phyloP scores from a whole-genome alignment of 2,113 vertebrate species.

The Cavia aperea region DNA sequence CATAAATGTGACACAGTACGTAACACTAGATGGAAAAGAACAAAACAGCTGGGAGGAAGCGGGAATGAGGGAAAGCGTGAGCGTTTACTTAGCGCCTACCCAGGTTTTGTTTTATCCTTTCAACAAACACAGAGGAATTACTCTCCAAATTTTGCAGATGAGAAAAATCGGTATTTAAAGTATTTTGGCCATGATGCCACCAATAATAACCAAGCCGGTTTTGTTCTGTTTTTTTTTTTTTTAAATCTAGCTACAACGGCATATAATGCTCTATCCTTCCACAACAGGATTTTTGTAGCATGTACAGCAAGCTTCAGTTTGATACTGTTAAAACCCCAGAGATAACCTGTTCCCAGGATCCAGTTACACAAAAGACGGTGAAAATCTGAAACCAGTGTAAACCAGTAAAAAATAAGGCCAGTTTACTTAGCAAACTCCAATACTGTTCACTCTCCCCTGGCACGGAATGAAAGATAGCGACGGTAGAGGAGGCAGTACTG shows the following conservation, averaged over 20 bases:
- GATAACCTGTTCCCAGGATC: not conserved
- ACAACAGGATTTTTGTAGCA: not conserved
- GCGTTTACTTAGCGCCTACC: not conserved
- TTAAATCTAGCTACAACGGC: not conserved
- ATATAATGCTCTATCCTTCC: not conserved
- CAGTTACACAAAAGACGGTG: not conserved
- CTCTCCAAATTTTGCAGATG: not conserved
- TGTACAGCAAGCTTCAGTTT: slow-evolving; percentile 23
- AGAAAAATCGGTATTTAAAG: slow-evolving; percentile 10
- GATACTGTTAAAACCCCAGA: not conserved
- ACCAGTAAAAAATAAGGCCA: not conserved
- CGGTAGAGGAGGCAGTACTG: not conserved
- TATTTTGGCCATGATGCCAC: not conserved
- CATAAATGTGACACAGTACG: not conserved
- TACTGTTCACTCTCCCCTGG: not conserved
- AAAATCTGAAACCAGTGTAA: slow-evolving; percentile 6
- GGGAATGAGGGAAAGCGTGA: not conserved
- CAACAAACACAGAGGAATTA: not conserved
- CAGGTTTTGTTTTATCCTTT: not conserved
- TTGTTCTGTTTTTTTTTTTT: not conserved
- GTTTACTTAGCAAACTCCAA: slow-evolving; percentile 25
- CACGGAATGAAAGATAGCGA: not conserved
- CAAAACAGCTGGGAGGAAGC: not conserved
- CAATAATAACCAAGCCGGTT: not conserved
- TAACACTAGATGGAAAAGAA: not conserved